Percentiles rank a stretch among this genome's conserved stretches.
Conservation (phyloP, 2,113 vertebrate genomes). For the Rutilus rutilus region DNA sequence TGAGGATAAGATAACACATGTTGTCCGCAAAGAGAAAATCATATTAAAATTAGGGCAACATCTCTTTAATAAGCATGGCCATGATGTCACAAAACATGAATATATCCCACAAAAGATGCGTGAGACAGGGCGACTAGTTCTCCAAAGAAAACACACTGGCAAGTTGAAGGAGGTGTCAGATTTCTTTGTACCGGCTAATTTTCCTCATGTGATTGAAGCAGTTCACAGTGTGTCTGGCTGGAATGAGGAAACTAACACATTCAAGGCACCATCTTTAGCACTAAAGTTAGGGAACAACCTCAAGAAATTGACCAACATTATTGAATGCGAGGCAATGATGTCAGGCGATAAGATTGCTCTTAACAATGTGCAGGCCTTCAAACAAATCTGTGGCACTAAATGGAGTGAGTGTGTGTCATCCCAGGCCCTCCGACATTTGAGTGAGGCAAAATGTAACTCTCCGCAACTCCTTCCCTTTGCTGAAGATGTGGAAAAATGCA, state of each 20-base stretch:
- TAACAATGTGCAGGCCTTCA: slow-evolving; percentile 11
- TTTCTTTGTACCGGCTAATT: slow-evolving; percentile 41
- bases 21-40: slow-evolving; percentile 45
- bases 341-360: not conserved
- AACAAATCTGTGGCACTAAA: slow-evolving; percentile 20
- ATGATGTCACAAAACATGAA: no score
- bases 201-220: slow-evolving; percentile 47
- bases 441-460: slow-evolving; percentile 53
- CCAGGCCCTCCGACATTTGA: slow-evolving; percentile 46
- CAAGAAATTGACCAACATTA: slow-evolving; percentile 6
- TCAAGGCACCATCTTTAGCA: slow-evolving; percentile 27
- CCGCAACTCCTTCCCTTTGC: slow-evolving; percentile 53
- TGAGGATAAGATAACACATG: slow-evolving; percentile 46
- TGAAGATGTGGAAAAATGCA: slow-evolving; percentile 48
- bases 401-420: slow-evolving; percentile 45
- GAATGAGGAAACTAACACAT: slow-evolving; percentile 30
- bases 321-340: slow-evolving; percentile 27
- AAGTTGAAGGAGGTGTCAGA: slow-evolving; percentile 30
- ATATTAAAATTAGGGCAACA: slow-evolving; percentile 54
- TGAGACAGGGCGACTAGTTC: slow-evolving; percentile 4
- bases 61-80: slow-evolving; percentile 25
- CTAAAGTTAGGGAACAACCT: slow-evolving; percentile 45
- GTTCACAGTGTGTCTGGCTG: slow-evolving; percentile 33
- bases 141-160: not conserved
- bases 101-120: slow-evolving; percentile 33